Evolutionary conservation across 2,113 vertebrate genomes (phyloP), one percentile per base, ranked within the genome.

Genomic region (Columba livia): DNA sequence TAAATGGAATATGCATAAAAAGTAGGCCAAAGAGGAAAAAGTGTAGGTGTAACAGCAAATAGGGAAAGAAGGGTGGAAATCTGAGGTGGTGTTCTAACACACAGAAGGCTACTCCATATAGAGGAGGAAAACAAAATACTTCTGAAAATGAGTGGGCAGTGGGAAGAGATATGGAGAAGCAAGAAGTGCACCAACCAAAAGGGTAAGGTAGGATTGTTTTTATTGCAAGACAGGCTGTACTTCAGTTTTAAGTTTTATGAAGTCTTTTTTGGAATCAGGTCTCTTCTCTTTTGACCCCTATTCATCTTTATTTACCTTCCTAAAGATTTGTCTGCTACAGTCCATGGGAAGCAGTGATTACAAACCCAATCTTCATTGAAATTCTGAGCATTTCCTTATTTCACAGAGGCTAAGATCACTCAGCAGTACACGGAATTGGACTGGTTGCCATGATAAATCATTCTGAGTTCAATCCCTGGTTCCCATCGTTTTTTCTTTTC

Each of bases 371-470:
- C 73, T 94, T 94, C 1, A 1, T 79, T 93, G 88, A 93, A 88
- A 95, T 95, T 96, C 90, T 53, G 36, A 94, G 23, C 36, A 79
- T 78, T 85, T 88, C 25, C 31, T 50, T 74, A 72, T 90, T 94
- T 94, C 44, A 42, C 66, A 65, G 79, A 34, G 31, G 29, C n/a
- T 82, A 91, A 65, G 78, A 88, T 74, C 57, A 47, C 50, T 72
- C 69, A 77, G 58, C 36, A 34, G 47, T 48, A 31, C 51, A 75
- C 0, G 0, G 32, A 79, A 23, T 73, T 66, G 69, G 90, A 88
- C 85, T 92, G 48, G n/a, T 80, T 95, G 90, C 83, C 94, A 92
- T 47, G 36, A 75, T 90, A 86, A 91, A 91, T 95, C 79, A 78
- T 53, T 83, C n/a, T 81, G 56, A 69, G 82, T 81, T 93, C 85